These are phyloP conservation scores for Spinibarbus caldwelli DNA, from an alignment of 2,797 vertebrate species.

Conservation along the genomic window DNA sequence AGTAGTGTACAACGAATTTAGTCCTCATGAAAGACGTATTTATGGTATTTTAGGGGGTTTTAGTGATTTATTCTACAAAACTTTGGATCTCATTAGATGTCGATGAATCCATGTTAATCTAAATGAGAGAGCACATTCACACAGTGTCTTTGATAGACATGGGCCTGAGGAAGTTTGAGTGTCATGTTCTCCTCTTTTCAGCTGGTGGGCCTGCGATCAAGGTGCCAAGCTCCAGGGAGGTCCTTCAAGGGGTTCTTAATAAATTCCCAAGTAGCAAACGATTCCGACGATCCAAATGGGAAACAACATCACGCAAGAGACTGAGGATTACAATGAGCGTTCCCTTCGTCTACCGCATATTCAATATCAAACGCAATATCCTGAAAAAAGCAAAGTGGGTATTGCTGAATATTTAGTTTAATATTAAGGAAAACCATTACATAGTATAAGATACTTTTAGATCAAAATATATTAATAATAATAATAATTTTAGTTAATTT, in stretches of 20 bases:
- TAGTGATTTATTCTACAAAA: too few relatives aligned
- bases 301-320: background rate
- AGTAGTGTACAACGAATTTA: background rate
- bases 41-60: too few relatives aligned
- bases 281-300: background rate
- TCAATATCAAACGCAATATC: conserved; percentile 67
- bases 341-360: conserved; percentile 76
- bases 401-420: background rate
- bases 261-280: conserved; percentile 64
- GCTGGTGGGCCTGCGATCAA: conserved; percentile 17
- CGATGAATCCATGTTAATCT: too few relatives aligned
- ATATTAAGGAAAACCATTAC: background rate
- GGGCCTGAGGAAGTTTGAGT: background rate
- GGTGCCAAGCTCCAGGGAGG: conserved; percentile 57
- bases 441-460: background rate
- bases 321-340: conserved; percentile 71
- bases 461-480: background rate
- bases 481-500: background rate
- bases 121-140: background rate
- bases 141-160: background rate
- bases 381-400: conserved; percentile 72
- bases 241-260: conserved; percentile 72
- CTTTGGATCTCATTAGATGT: too few relatives aligned
- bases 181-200: background rate
- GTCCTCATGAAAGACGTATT: background rate